These are phyloP conservation scores for Polyploca ridens DNA, from an alignment of 2,888 invertebrate genomes.

Conservation along the genomic window DNA sequence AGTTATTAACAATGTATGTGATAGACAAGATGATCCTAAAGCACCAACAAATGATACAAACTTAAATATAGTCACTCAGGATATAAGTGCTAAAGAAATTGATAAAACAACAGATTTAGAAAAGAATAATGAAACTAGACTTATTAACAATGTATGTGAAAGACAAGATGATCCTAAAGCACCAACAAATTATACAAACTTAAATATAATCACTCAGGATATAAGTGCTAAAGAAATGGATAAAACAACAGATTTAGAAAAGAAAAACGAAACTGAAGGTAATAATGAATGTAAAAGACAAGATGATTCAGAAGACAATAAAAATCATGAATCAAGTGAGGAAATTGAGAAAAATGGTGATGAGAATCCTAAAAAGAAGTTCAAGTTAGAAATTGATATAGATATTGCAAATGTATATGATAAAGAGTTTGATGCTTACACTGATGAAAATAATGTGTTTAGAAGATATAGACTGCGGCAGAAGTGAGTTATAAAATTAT, in stretches of 20 bases:
- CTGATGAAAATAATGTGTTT: slow-evolving; percentile 15
- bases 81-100: too few relatives aligned
- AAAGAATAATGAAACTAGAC: too few relatives aligned
- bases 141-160: background rate
- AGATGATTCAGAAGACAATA: background rate
- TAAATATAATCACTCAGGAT: too few relatives aligned
- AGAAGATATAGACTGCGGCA: slow-evolving; percentile 16
- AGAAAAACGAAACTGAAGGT: too few relatives aligned
- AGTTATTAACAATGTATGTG: background rate
- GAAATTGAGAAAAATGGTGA: background rate
- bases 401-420: background rate
- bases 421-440: slow-evolving; percentile 17
- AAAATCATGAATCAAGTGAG: too few relatives aligned
- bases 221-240: too few relatives aligned
- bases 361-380: background rate
- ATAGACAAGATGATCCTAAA: background rate
- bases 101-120: too few relatives aligned
- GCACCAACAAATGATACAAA: too few relatives aligned
- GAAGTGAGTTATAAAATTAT: background rate
- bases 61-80: too few relatives aligned
- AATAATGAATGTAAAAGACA: background rate
- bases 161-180: background rate
- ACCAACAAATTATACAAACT: too few relatives aligned
- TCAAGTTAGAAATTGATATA: slow-evolving; percentile 8
- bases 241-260: too few relatives aligned